These are phyloP conservation scores for Dioctria linearis DNA, from an alignment of 2,888 invertebrate species.

Conservation along the genomic window DNA sequence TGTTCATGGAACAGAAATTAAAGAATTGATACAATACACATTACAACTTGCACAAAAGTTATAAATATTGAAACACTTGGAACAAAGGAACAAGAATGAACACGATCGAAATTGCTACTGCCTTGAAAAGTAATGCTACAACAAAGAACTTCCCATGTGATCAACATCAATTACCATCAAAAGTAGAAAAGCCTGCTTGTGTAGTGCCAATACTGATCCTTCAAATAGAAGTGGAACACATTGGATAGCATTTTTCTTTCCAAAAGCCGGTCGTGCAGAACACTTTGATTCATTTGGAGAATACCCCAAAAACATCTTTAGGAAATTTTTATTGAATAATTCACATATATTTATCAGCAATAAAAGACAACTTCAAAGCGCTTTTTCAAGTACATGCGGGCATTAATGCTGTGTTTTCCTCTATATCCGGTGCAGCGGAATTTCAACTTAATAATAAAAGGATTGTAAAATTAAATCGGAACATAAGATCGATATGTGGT, in stretches of 20 bases:
- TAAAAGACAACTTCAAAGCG: neutral
- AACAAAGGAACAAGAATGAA: neutral
- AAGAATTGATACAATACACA: no score
- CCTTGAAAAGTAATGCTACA: no score
- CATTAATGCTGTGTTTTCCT: constrained; percentile 11
- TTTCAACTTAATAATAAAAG: no score
- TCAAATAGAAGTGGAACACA: no score
- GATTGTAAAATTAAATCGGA: no score
- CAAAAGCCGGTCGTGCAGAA: no score
- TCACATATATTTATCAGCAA: neutral
- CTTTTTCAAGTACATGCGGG: neutral
- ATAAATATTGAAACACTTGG: neutral
- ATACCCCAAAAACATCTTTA: no score
- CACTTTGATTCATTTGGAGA: constrained; percentile 8
- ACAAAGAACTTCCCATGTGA: neutral
- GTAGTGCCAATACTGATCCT: constrained; percentile 19
- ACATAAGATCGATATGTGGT: no score
- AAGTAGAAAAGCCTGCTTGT: neutral
- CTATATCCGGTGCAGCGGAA: neutral
- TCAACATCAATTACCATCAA: constrained; percentile 4
- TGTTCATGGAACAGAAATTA: no score
- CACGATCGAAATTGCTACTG: no score
- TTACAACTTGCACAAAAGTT: no score
- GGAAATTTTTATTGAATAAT: neutral
- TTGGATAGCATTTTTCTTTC: constrained; percentile 20